Base-by-base conservation (phyloP, 2,888 invertebrate species). In the Andrena trimmerana region DNA sequence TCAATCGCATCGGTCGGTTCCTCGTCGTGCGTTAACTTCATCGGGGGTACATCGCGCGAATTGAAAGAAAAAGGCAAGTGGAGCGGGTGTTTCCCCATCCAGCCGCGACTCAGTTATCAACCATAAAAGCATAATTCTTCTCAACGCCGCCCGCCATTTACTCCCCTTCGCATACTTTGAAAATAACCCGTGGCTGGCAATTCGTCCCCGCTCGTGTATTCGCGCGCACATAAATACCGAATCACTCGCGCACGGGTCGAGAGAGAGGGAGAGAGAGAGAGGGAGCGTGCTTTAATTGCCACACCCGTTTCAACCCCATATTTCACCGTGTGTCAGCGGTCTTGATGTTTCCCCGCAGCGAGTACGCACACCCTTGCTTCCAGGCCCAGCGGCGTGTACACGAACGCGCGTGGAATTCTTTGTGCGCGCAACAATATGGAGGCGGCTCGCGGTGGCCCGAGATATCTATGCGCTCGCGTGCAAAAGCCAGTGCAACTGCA, bases 271-370 rank as follows among this genome's bases (percentile, higher is more conserved):
- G 63, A 52, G 80, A 63, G 65, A 29, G 81, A 13, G 36, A 29
- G 80, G 29, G 69, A 59, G 83, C 74, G 84, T 85, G 85, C 74
- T 86, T 87, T 85, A 90, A 91, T 85, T 88, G 86, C 88, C 90
- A 87, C 86, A 79, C 88, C 88, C 88, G 87, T 78, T 85, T 85
- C 85, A 83, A 87, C 83, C 86, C 83, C 88, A 88, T 90, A 90
- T 89, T 88, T 90, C 87, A 89, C 74, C 80, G 85, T 70, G 83
- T 86, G 89, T 91, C 90, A 84, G 87, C 88, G 84, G 86, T 87
- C 86, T 86, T 88, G 88, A 90, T 87, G 91, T 89, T 91, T 89
- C 86, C 84, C 86, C 84, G 87, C 89, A 67, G 88, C 83, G 87
- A 87, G 87, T 88, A 87, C 90, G 88, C 87, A 84, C 84, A 78